phyloP scores from a whole-genome alignment of 92 coral and sea anemone species.

The Palythoa heliodiscus region DNA sequence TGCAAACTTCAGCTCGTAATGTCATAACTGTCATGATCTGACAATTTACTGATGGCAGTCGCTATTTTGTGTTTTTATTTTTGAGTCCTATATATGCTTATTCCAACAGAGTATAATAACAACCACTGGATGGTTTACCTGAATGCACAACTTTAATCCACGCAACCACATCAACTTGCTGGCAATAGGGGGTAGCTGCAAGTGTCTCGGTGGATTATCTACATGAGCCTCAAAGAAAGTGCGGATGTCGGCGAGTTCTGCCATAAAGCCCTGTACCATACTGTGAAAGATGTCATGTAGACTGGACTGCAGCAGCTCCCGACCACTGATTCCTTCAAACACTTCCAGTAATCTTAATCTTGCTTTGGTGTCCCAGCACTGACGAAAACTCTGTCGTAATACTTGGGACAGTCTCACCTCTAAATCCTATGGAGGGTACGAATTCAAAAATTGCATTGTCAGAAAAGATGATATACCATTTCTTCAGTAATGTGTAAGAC shows the following conservation, averaged over 20 bases:
- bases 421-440: slow-evolving; percentile 60
- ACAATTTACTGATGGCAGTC: too few relatives aligned
- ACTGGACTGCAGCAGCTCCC: slow-evolving; percentile 87
- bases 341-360: slow-evolving; percentile 93
- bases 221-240: slow-evolving; percentile 69
- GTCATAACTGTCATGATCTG: too few relatives aligned
- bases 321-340: slow-evolving; percentile 98
- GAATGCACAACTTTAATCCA: slow-evolving; percentile 87
- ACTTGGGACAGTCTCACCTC: slow-evolving; percentile 95
- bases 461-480: not conserved
- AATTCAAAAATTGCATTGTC: not conserved
- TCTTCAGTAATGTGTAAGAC: too few relatives aligned
- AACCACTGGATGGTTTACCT: slow-evolving; percentile 54
- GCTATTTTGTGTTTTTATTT: too few relatives aligned
- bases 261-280: slow-evolving; percentile 82
- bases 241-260: slow-evolving; percentile 72
- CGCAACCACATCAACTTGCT: slow-evolving; percentile 95
- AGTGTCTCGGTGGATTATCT: slow-evolving; percentile 82
- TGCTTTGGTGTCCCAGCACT: slow-evolving; percentile 98
- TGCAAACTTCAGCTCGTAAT: too few relatives aligned
- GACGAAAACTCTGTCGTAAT: slow-evolving; percentile 93
- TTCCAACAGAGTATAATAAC: too few relatives aligned
- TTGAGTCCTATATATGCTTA: too few relatives aligned
- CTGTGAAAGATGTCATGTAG: slow-evolving; percentile 74
- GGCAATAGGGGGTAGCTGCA: slow-evolving; percentile 97